Evolutionary conservation across 2,113 vertebrate species (phyloP), one percentile per base, ranked within the genome.

Genomic region (Engraulis encrasicolus): DNA sequence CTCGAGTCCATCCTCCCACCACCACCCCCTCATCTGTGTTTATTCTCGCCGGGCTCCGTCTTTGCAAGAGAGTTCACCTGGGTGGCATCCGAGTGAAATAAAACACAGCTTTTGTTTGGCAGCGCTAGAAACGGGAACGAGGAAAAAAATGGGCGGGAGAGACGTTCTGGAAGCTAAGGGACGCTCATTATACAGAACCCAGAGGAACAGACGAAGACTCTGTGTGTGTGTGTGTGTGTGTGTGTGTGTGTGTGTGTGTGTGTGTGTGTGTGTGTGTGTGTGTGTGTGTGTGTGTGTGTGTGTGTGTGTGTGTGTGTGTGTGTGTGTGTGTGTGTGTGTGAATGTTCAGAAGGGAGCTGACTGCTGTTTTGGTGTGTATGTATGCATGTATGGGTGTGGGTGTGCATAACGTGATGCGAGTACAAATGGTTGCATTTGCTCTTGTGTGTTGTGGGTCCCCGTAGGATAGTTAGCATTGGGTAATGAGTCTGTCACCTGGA

Each of bases 181-280:
- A 78, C 36, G 31, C 85, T 90, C 88, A 85, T 92, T 90, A 91
- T 74, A 11, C 12, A 80, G 50, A 52, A 61, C 81, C 81, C 81
- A 20, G 31, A 78, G 45, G 81, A 50, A 27, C 34, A 66, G 17
- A 82, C 77, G 49, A 74, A 80, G 58, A 48, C 61, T 49, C 0
- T 1, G 86, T 1, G 23, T 84, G 27, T 58, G 80, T 50, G 58
- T 54, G 18, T 54, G 58, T 49, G 36, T 34, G 4, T 6, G 7
- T 20, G 34, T 19, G 80, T 54, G 89, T 80, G 78, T 80, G 78
- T 80, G 58, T 66, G 58, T 66, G 58, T 66, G 58, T 66, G 58
- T 66, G 58, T 61, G 58, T 61, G 58, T 23, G 20, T 61, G 54
- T 23, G 54, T 23, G 54, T 61, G 54, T 61, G 54, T 61, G 20